These are phyloP conservation scores for Porites cylindrica DNA, from an alignment of 92 coral and sea anemone species.

Conservation along the genomic window DNA sequence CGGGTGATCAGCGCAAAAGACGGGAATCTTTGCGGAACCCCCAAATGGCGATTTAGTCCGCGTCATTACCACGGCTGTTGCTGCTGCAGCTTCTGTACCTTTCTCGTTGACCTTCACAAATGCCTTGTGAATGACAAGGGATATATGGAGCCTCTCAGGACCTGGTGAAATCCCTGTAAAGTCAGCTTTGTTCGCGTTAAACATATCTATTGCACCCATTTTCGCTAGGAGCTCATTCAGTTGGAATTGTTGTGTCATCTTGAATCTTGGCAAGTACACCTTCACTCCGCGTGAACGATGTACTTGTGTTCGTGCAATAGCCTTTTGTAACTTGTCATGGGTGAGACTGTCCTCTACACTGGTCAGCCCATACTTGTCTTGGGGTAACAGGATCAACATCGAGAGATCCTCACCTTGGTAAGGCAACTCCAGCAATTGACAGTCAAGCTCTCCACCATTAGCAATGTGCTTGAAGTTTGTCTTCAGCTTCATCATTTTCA, in stretches of 20 bases:
- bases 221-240: conserved; percentile 57
- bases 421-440: conserved; percentile 79
- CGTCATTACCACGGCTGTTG: conserved; percentile 74
- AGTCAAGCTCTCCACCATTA: conserved; percentile 41
- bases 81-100: conserved; percentile 95
- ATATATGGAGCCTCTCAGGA: conserved; percentile 66
- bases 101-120: conserved; percentile 90
- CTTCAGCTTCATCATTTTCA: conserved; percentile 78
- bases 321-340: conserved; percentile 45
- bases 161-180: conserved; percentile 67
- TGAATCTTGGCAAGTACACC: conserved; percentile 70
- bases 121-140: conserved; percentile 84
- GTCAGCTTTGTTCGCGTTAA: conserved; percentile 64
- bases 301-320: conserved; percentile 9
- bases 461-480: conserved; percentile 48
- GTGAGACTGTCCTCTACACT: conserved; percentile 69
- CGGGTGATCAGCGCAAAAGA: conserved; percentile 85
- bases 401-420: conserved; percentile 69
- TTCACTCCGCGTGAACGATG: too few relatives aligned
- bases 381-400: conserved; percentile 82
- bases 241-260: conserved; percentile 69
- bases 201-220: conserved; percentile 78
- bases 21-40: not conserved
- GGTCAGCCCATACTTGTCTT: conserved; percentile 70
- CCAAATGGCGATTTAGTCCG: not conserved